These are phyloP conservation scores for Pammene aurita DNA, from an alignment of 2,888 invertebrate species.

Conservation along the genomic window DNA sequence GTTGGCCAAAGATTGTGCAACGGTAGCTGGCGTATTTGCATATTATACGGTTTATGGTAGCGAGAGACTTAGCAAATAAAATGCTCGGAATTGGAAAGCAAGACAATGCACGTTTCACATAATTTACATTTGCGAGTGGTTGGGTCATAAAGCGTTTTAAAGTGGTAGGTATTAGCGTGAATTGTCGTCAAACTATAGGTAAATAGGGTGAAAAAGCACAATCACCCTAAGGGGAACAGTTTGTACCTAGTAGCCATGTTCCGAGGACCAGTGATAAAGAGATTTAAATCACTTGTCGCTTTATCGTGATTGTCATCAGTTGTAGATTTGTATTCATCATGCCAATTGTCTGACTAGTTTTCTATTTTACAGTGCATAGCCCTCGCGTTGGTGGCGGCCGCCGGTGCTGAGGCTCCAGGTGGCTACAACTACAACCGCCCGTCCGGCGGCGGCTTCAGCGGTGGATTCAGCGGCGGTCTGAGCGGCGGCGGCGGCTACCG, in stretches of 20 bases:
- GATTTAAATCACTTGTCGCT: constrained; percentile 31
- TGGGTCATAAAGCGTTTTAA: constrained; percentile 11
- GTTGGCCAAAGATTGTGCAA: constrained; percentile 39
- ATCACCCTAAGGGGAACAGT: too few species aligned
- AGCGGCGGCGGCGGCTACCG: constrained; percentile 85
- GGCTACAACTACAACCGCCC: constrained; percentile 90
- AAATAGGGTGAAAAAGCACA: too few species aligned
- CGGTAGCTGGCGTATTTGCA: constrained; percentile 47
- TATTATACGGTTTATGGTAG: constrained; percentile 48
- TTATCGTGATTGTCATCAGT: not conserved
- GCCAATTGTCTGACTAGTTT: constrained; percentile 35
- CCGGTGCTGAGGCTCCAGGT: constrained; percentile 88
- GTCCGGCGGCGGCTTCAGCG: constrained; percentile 77
- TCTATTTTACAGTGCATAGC: constrained; percentile 88
- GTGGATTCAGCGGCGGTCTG: constrained; percentile 65
- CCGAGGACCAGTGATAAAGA: not conserved
- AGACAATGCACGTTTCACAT: constrained; percentile 45
- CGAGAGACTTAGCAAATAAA: constrained; percentile 48
- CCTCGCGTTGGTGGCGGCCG: constrained; percentile 90
- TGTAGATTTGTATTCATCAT: not conserved
- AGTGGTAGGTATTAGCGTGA: not conserved
- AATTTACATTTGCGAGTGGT: constrained; percentile 35
- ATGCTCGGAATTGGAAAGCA: constrained; percentile 48
- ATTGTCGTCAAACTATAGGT: not conserved
- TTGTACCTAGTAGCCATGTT: not conserved